Percentiles rank a stretch among this genome's conserved stretches.
Conservation (phyloP, 2,797 vertebrate species). For the Leuciscus waleckii region DNA sequence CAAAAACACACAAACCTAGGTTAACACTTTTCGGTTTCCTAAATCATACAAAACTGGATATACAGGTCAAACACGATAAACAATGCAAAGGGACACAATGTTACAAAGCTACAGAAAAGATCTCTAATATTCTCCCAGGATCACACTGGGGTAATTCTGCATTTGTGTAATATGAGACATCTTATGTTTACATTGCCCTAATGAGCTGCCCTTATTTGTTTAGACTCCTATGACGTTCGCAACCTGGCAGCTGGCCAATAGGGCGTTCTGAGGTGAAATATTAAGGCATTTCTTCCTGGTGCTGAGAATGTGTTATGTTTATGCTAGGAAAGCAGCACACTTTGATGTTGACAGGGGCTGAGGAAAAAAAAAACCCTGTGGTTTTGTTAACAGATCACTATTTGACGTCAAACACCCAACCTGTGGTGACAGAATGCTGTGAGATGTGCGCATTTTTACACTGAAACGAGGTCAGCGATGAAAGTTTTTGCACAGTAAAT, state of each 20-base stretch:
- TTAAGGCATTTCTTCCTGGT: slow-evolving; percentile 68
- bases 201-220: slow-evolving; percentile 34
- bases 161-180: slow-evolving; percentile 63
- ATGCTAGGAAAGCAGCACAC: slow-evolving; percentile 17
- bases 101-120: slow-evolving; percentile 91
- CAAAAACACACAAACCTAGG: slow-evolving; percentile 98
- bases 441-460: slow-evolving; percentile 26
- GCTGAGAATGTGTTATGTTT: background rate
- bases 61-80: slow-evolving; percentile 75
- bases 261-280: slow-evolving; percentile 50
- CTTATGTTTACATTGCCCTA: slow-evolving; percentile 25
- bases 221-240: slow-evolving; percentile 47
- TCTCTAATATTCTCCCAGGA: slow-evolving; percentile 81
- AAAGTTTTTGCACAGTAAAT: slow-evolving; percentile 58
- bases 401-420: slow-evolving; percentile 61
- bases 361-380: slow-evolving; percentile 46
- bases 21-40: slow-evolving; percentile 85
- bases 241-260: slow-evolving; percentile 56
- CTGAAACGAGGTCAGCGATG: slow-evolving; percentile 20
- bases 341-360: slow-evolving; percentile 53
- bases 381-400: slow-evolving; percentile 59
- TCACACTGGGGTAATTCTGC: slow-evolving; percentile 81
- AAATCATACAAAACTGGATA: slow-evolving; percentile 87
- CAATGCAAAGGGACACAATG: slow-evolving; percentile 79
- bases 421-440: slow-evolving; percentile 64